Evolutionary conservation across 2,797 vertebrate genomes (phyloP), one percentile per base, ranked within the genome.

Genomic region (Leptoclinus maculatus): DNA sequence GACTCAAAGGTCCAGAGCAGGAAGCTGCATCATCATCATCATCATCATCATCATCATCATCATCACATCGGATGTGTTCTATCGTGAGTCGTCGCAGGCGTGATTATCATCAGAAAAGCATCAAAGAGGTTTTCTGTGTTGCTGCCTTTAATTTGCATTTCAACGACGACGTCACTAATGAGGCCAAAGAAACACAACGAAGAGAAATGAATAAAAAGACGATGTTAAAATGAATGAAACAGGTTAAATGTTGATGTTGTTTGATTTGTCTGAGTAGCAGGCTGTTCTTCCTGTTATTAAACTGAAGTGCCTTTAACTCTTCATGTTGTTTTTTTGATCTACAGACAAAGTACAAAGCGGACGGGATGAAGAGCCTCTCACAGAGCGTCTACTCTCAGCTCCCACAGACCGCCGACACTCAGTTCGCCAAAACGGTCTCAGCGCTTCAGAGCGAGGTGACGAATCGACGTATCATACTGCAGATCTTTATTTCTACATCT

Each of bases 361-460:
- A 82, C 21, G 92, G 93, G 47, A 97, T 94, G 91, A 94, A 87
- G 78, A 91, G 89, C 19, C 93, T 93, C 71, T 43, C 41, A 14
- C 41, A 43, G 41, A 94, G 94, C n/a, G 84, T 96, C 3, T 99
- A 97, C 91, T 96, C 96, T 23, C 95, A 94, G 90, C 96, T 99
- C 86, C 94, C 96, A 2, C 94, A 96, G 23, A 98, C 97, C 64
- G 95, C 93, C 12, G 94, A 98, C 63, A 97, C 93, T 21, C 95
- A 95, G 77, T 95, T 97, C 63, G 96, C 95, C 1, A 96, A 94
- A 92, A 83, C 96, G 74, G 84, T 96, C 2, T 95, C 95, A 0
- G 92, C 96, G 9, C 88, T 97, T 34, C 97, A 97, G 83, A 99
- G 97, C 72, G 89, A 97, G 96, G 97, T 98, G 67, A 43, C 14